Percentiles rank a stretch among this genome's conserved stretches.
Conservation (phyloP, 2,113 vertebrate genomes). For the Engraulis encrasicolus region DNA sequence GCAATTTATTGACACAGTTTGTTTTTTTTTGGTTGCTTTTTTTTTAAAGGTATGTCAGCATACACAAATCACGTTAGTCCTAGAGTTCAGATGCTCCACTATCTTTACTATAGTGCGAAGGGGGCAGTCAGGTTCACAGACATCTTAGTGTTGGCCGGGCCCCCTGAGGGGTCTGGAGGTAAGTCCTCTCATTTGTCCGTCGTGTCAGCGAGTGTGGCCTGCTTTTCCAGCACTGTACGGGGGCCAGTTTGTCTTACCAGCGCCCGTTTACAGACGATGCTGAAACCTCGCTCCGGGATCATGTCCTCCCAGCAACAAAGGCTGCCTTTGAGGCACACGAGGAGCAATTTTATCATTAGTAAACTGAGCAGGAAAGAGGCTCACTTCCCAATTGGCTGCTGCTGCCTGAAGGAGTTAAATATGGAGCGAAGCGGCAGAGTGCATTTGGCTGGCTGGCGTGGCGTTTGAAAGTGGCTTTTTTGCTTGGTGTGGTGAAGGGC, state of each 20-base stretch:
- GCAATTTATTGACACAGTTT: not conserved
- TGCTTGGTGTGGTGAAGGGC: slow-evolving; percentile 49
- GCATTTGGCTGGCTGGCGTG: slow-evolving; percentile 58
- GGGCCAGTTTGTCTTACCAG: slow-evolving; percentile 56
- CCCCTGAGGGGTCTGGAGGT: slow-evolving; percentile 15
- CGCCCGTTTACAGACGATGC: slow-evolving; percentile 64
- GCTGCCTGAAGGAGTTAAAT: slow-evolving; percentile 66
- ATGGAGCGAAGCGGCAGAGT: too few relatives aligned
- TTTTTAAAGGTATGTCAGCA: not conserved
- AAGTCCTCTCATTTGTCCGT: slow-evolving; percentile 40
- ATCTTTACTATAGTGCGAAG: not conserved
- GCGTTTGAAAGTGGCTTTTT: slow-evolving; percentile 52
- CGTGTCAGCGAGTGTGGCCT: slow-evolving; percentile 47
- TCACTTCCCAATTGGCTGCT: slow-evolving; percentile 56
- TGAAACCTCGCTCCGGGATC: slow-evolving; percentile 65
- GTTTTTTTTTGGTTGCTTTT: too few relatives aligned
- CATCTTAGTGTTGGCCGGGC: slow-evolving; percentile 14
- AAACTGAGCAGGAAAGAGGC: slow-evolving; percentile 74
- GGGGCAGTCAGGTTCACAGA: not conserved
- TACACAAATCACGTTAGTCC: not conserved
- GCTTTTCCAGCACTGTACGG: slow-evolving; percentile 51
- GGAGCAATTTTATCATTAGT: slow-evolving; percentile 76
- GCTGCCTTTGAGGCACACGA: slow-evolving; percentile 65
- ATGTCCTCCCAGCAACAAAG: slow-evolving; percentile 72
- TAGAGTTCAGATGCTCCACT: not conserved